Evolutionary conservation across 30 jellyfish, hydroid and myxozoan species (phyloP).

Genomic region (Chrysaora quinquecirrha): DNA sequence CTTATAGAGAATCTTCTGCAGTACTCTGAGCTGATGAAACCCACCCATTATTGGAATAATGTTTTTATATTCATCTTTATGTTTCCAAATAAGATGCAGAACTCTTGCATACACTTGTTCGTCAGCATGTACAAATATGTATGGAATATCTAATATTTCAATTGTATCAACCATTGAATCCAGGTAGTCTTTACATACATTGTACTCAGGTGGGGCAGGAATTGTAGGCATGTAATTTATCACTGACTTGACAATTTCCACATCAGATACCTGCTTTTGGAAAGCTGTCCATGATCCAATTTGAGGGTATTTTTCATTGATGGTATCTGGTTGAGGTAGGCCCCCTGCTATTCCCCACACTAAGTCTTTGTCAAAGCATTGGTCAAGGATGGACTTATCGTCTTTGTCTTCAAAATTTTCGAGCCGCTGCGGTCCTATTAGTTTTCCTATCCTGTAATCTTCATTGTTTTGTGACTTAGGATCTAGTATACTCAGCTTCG

Average conservation of each 20-base stretch:
- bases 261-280: no score
- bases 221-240: no score
- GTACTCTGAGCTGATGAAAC: slow-evolving; percentile 19
- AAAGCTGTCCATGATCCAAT: no score
- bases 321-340: no score
- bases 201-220: no score
- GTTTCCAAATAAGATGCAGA: background rate
- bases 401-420: background rate
- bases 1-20: slow-evolving; percentile 18
- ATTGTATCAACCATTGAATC: background rate
- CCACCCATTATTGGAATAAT: slow-evolving; percentile 25
- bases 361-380: no score
- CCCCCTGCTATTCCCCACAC: no score
- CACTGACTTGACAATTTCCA: no score
- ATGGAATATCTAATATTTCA: background rate
- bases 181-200: no score
- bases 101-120: background rate
- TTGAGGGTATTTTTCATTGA: no score
- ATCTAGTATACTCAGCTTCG: background rate
- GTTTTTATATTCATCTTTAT: background rate
- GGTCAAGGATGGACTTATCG: background rate
- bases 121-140: slow-evolving; percentile 20
- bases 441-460: background rate
- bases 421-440: background rate
- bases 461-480: background rate